Percentiles rank a stretch among this genome's conserved stretches.
Evolutionary conservation across 2,888 invertebrate species (phyloP).

Genomic region (Phrixothrix hirtus): DNA sequence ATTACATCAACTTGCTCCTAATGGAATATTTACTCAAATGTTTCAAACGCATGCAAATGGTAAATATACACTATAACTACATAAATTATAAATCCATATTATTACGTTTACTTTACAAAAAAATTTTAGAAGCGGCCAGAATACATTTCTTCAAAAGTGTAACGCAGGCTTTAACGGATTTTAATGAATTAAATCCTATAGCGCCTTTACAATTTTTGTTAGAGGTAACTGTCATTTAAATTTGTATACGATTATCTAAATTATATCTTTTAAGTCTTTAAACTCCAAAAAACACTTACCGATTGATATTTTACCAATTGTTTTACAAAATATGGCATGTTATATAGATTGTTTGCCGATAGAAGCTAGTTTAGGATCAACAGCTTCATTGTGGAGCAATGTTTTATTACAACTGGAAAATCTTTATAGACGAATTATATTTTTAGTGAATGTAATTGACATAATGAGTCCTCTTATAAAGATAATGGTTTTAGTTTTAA

Average conservation of each 20-base stretch:
- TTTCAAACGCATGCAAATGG: slow-evolving; percentile 89
- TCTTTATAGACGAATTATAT: slow-evolving; percentile 76
- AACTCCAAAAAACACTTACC: slow-evolving; percentile 78
- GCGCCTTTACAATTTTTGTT: slow-evolving; percentile 90
- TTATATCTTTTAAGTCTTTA: slow-evolving; percentile 60
- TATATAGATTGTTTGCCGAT: slow-evolving; percentile 92
- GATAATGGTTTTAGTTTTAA: slow-evolving; percentile 78
- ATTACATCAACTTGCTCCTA: slow-evolving; percentile 94
- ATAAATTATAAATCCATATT: neutral
- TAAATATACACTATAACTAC: slow-evolving; percentile 49
- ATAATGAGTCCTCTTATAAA: slow-evolving; percentile 73
- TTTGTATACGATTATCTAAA: neutral
- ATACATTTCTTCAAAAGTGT: slow-evolving; percentile 92
- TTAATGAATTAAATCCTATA: slow-evolving; percentile 92
- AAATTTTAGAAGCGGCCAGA: slow-evolving; percentile 67
- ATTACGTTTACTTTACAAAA: neutral
- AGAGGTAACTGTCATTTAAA: slow-evolving; percentile 61
- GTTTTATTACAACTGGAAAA: slow-evolving; percentile 86
- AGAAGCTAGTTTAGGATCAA: slow-evolving; percentile 71
- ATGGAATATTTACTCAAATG: slow-evolving; percentile 95
- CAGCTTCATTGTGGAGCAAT: slow-evolving; percentile 75
- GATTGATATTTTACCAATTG: slow-evolving; percentile 70
- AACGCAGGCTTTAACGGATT: slow-evolving; percentile 90
- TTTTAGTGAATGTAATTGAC: slow-evolving; percentile 70
- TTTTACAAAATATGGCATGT: slow-evolving; percentile 88